Evolutionary conservation across 2,113 vertebrate species (phyloP), one percentile per base, ranked within the genome.

Genomic region (Percopsis transmontana): DNA sequence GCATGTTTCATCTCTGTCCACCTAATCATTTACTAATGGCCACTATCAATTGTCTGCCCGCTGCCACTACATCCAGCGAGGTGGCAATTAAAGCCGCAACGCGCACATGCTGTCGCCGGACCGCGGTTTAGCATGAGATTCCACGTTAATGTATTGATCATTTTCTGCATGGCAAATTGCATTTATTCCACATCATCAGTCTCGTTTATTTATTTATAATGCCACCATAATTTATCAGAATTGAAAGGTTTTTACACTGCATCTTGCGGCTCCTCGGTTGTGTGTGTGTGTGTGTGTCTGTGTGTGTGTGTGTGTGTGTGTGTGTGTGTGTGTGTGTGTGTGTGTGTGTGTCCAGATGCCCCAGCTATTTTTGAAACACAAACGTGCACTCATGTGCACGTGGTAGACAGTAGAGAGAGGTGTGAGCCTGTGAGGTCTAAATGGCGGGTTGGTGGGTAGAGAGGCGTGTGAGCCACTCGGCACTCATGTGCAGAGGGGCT

Each of bases 1-100:
- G 76, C 81, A 83, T 86, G 91, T 89, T 92, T 92, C 89, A 90
- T 92, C 89, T 86, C 89, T 90, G 90, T 91, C 90, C 77, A 84
- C 80, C 88, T 92, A 92, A 92, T 92, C 89, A 92, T 93, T 91
- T 77, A 85, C 89, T 92, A 92, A 93, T 92, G 89, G 89, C 90
- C 72, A 87, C 88, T 90, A 92, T 93, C 92, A 92, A 92, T 93
- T 92, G 88, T 88, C 73, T 76, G 86, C 84, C 80, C 70, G 74
- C 72, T 61, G 87, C 79, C 72, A 75, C 76, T 62, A 68, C 84
- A 86, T 82, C 72, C 79, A 77, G 76, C 82, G 64, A 67, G 77
- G 64, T 74, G 74, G 87, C 91, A 92, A 92, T 92, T 92, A 91
- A 89, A 90, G 80, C 82, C 82, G 27, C 27, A 88, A 87, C 85